Percentiles rank a stretch among this genome's conserved stretches.
These are phyloP conservation scores for Phanerotoma sp. DNA, from an alignment of 2,888 invertebrate species.

Conservation along the genomic window DNA sequence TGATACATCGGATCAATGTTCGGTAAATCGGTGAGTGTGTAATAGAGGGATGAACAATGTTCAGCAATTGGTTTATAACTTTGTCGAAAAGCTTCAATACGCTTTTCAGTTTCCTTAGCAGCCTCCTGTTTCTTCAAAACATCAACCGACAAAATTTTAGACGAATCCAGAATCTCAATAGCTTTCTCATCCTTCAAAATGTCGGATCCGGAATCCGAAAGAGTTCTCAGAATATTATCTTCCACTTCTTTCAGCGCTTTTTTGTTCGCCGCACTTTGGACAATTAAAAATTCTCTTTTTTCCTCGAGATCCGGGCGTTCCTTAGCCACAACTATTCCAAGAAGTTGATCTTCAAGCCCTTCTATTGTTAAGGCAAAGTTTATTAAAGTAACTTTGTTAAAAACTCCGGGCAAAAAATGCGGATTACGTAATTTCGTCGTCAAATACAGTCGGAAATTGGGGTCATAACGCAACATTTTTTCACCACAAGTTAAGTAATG, in stretches of 20 bases:
- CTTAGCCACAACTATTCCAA: conserved; percentile 82
- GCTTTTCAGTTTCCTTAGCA: conserved; percentile 73
- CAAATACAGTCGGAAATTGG: conserved; percentile 75
- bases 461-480: conserved; percentile 74
- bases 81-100: conserved; percentile 74
- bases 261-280: conserved; percentile 78
- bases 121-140: conserved; percentile 81
- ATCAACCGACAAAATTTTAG: conserved; percentile 78
- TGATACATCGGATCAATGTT: conserved; percentile 90
- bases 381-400: conserved; percentile 79
- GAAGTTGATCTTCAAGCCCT: conserved; percentile 79
- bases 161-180: conserved; percentile 83
- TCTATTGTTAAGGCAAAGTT: conserved; percentile 83
- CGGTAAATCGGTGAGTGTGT: conserved; percentile 79
- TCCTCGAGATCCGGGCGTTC: conserved; percentile 83
- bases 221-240: conserved; percentile 82
- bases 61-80: conserved; percentile 77
- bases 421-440: conserved; percentile 83
- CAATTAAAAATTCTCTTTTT: conserved; percentile 75
- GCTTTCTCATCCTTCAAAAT: conserved; percentile 90
- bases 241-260: conserved; percentile 79
- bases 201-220: conserved; percentile 81
- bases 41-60: conserved; percentile 78
- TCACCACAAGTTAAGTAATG: conserved; percentile 78
- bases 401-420: conserved; percentile 81